Percentiles rank a stretch among this genome's conserved stretches.
These are phyloP conservation scores for Drosophila flavopinicola DNA, from an alignment of 2,888 invertebrate genomes.

Conservation along the genomic window DNA sequence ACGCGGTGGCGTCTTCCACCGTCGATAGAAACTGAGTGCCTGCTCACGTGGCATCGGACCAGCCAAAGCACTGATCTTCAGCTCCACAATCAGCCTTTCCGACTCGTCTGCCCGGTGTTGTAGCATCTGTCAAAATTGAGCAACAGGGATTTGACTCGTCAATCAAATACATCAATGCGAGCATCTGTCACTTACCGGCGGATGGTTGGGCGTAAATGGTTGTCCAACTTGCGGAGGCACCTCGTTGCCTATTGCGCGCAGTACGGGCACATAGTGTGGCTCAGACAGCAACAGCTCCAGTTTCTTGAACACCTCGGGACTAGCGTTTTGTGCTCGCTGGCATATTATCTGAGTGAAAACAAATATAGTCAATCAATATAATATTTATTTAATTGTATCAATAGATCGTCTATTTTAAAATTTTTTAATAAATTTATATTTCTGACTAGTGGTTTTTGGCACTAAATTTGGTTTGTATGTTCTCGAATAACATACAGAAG, in stretches of 20 bases:
- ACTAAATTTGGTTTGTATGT: no score
- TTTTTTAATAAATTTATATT: no score
- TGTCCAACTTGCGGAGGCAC: constrained; percentile 90
- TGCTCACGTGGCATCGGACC: constrained; percentile 94
- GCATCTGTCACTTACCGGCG: constrained; percentile 86
- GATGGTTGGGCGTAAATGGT: constrained; percentile 90
- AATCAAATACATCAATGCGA: no score
- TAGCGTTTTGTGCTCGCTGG: constrained; percentile 86
- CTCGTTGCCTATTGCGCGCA: constrained; percentile 91
- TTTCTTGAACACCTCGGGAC: constrained; percentile 84
- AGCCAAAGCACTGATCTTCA: constrained; percentile 93
- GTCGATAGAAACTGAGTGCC: constrained; percentile 89
- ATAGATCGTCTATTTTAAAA: no score
- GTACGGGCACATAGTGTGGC: constrained; percentile 94
- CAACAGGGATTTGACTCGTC: neutral
- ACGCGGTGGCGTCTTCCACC: constrained; percentile 94
- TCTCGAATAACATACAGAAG: no score
- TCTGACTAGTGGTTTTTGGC: no score
- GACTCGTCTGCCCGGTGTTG: constrained; percentile 80
- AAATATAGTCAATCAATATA: no score
- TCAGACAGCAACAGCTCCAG: constrained; percentile 89
- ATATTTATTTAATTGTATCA: no score
- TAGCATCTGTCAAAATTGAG: constrained; percentile 85
- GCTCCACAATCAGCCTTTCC: constrained; percentile 88
- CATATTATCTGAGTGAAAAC: constrained; percentile 89